Evolutionary conservation across 2,888 invertebrate genomes (phyloP).

Genomic region (Hymenopus coronatus): DNA sequence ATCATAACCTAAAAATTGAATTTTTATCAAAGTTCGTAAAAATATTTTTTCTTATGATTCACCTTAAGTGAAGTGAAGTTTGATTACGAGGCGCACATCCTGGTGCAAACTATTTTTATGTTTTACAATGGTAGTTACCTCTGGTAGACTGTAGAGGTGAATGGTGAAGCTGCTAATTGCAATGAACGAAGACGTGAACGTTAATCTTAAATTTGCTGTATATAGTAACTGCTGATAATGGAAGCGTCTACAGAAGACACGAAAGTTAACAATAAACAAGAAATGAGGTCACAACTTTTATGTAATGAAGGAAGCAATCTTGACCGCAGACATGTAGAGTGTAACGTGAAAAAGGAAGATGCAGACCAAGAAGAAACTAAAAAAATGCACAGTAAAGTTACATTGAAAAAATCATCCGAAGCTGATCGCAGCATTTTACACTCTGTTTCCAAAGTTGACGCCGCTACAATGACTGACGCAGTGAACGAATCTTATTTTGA

Average conservation of each 20-base stretch:
- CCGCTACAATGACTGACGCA: constrained; percentile 27
- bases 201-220: not conserved
- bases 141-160: not conserved
- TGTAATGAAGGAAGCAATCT: not conserved
- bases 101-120: not conserved
- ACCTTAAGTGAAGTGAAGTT: no score
- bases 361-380: no score
- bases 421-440: not conserved
- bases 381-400: not conserved
- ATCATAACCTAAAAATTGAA: no score
- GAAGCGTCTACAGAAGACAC: not conserved
- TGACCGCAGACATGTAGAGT: no score
- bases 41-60: no score
- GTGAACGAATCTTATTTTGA: not conserved
- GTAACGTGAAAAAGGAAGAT: no score
- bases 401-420: not conserved
- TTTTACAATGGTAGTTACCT: not conserved
- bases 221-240: not conserved
- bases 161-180: not conserved
- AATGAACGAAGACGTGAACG: not conserved
- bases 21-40: no score
- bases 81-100: no score
- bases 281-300: not conserved
- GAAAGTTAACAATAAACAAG: not conserved
- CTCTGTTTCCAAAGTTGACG: constrained; percentile 15